Conservation (phyloP, 2,888 invertebrate species). For the Eristalis intricaria region DNA sequence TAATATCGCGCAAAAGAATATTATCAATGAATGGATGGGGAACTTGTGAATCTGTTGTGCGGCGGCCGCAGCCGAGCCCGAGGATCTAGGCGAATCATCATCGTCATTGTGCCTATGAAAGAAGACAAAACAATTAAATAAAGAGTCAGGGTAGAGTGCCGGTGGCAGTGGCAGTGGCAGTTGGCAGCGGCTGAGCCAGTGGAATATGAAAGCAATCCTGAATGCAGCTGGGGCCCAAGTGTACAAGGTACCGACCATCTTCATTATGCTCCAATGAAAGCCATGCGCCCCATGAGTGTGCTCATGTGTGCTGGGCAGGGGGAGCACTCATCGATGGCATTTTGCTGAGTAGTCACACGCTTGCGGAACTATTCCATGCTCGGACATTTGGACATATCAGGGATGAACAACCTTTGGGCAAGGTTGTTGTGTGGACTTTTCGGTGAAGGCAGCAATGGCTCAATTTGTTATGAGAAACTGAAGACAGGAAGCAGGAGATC, state of each 20-base stretch:
- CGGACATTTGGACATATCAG: background rate
- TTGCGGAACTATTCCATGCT: background rate
- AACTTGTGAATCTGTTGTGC: constrained; percentile 15
- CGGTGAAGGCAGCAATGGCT: no score
- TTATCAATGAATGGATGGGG: constrained; percentile 52
- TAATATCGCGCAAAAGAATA: constrained; percentile 10
- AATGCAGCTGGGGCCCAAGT: constrained; percentile 39
- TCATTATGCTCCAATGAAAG: constrained; percentile 18
- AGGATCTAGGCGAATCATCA: constrained; percentile 24
- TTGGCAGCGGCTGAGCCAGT: background rate
- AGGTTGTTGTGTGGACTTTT: background rate
- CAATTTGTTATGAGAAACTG: no score
- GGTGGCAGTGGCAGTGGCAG: background rate
- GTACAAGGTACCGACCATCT: constrained; percentile 16
- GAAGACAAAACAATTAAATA: constrained; percentile 59
- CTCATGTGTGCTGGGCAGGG: background rate
- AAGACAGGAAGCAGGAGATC: no score
- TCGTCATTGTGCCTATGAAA: constrained; percentile 38
- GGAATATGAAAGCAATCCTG: constrained; percentile 2
- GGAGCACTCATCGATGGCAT: background rate
- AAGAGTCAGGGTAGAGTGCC: constrained; percentile 22
- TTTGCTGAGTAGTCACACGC: background rate
- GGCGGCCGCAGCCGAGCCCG: background rate
- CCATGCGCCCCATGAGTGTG: background rate
- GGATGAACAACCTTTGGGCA: background rate